Evolutionary conservation across 2,113 vertebrate genomes (phyloP).

Genomic region (Azemiops feae): DNA sequence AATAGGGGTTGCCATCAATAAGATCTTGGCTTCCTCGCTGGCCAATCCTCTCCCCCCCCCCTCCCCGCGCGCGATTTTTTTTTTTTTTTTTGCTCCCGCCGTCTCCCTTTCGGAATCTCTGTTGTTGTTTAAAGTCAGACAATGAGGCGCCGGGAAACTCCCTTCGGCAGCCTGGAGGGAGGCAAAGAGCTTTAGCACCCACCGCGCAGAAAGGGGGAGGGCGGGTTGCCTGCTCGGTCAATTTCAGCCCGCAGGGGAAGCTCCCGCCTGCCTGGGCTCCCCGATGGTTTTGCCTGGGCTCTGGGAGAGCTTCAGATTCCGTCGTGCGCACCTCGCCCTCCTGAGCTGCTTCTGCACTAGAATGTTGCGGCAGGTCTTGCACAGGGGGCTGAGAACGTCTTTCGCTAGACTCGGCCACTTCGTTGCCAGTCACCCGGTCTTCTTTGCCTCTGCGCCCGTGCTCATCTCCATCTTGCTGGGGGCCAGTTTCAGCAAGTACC

Average conservation of each 20-base stretch:
- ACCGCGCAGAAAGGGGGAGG: neutral
- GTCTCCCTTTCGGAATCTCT: neutral
- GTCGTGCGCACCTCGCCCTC: constrained; percentile 78
- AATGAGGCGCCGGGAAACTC: constrained; percentile 39
- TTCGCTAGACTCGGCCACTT: constrained; percentile 92
- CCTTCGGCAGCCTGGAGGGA: constrained; percentile 18
- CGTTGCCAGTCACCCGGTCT: constrained; percentile 93
- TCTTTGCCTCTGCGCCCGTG: constrained; percentile 93
- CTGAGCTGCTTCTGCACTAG: constrained; percentile 82
- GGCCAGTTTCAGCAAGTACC: constrained; percentile 96
- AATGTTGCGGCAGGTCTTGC: constrained; percentile 95
- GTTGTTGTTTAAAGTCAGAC: constrained; percentile 24
- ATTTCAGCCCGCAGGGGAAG: constrained; percentile 52
- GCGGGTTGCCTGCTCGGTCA: neutral
- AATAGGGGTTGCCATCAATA: neutral
- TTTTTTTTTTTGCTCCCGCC: constrained; percentile 14
- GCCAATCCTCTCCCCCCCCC: neutral
- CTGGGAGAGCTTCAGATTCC: constrained; percentile 83
- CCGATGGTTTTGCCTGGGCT: constrained; percentile 83
- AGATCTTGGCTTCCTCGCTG: neutral
- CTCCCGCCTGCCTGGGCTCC: constrained; percentile 70
- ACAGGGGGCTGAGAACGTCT: constrained; percentile 88
- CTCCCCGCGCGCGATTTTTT: neutral
- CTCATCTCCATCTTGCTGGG: constrained; percentile 94
- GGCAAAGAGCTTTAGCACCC: constrained; percentile 19